These are phyloP conservation scores for Pipistrellus kuhlii DNA, from an alignment of 2,797 vertebrate genomes.

Conservation along the genomic window DNA sequence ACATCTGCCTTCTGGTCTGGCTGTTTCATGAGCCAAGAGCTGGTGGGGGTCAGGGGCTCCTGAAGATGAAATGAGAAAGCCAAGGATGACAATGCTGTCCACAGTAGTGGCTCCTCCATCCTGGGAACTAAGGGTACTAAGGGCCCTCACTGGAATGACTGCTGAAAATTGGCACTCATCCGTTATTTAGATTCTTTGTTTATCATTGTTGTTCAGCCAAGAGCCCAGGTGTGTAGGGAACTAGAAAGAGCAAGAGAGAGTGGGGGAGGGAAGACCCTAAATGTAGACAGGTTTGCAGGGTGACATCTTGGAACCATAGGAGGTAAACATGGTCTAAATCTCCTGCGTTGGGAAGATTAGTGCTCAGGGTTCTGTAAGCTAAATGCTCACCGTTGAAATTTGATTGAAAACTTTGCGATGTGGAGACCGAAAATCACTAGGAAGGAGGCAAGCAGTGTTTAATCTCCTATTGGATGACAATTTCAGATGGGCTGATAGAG, in stretches of 20 bases:
- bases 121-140: constrained; percentile 62
- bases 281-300: constrained; percentile 72
- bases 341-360: constrained; percentile 86
- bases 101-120: not conserved
- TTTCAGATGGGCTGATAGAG: constrained; percentile 86
- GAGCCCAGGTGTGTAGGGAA: not conserved
- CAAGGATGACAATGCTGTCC: constrained; percentile 54
- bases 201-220: not conserved
- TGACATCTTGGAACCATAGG: constrained; percentile 73
- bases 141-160: not conserved
- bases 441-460: constrained; percentile 82
- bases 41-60: constrained; percentile 64
- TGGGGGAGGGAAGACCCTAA: constrained; percentile 34
- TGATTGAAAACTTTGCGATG: constrained; percentile 87
- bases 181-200: not conserved
- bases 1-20: constrained; percentile 16
- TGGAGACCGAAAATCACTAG: constrained; percentile 87
- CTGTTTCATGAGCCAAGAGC: constrained; percentile 43
- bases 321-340: constrained; percentile 84
- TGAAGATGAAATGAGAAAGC: constrained; percentile 75
- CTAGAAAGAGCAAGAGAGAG: not conserved
- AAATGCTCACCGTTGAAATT: constrained; percentile 81
- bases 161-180: constrained; percentile 61
- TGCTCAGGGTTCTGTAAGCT: constrained; percentile 79
- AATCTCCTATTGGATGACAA: constrained; percentile 87